Percentiles rank a stretch among this genome's conserved stretches.
Conservation (phyloP, 2,888 invertebrate species). For the Cistogaster globosa region DNA sequence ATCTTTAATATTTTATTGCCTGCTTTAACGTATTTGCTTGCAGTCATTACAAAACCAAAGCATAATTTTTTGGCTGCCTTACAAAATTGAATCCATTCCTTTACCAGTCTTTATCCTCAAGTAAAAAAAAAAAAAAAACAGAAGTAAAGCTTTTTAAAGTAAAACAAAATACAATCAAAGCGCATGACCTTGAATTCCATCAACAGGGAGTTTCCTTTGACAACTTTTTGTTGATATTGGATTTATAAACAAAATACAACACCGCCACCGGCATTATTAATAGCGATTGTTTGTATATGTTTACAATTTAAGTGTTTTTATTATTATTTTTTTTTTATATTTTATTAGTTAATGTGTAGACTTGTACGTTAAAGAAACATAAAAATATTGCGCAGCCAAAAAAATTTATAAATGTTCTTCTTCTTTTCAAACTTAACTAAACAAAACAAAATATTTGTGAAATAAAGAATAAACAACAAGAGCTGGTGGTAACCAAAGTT, state of each 20-base stretch:
- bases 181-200: slow-evolving; percentile 73
- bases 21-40: background rate
- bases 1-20: background rate
- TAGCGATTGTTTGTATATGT: background rate
- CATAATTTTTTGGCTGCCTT: background rate
- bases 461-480: too few species aligned
- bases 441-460: too few species aligned
- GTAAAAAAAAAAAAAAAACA: background rate
- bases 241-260: slow-evolving; percentile 19
- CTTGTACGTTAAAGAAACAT: background rate
- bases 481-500: too few species aligned
- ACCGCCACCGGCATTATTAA: slow-evolving; percentile 46
- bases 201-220: slow-evolving; percentile 63
- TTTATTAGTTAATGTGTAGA: background rate
- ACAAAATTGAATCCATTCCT: background rate
- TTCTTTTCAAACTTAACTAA: background rate
- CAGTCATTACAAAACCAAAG: background rate
- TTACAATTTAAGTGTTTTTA: background rate
- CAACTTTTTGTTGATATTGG: slow-evolving; percentile 8
- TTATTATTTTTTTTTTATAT: background rate
- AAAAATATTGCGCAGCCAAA: slow-evolving; percentile 47
- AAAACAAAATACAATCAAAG: slow-evolving; percentile 47
- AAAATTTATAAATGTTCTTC: background rate
- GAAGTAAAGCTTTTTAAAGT: background rate
- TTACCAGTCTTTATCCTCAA: background rate